phyloP scores from a whole-genome alignment of 2,888 invertebrate genomes.

The Ypsolopha scabrella region DNA sequence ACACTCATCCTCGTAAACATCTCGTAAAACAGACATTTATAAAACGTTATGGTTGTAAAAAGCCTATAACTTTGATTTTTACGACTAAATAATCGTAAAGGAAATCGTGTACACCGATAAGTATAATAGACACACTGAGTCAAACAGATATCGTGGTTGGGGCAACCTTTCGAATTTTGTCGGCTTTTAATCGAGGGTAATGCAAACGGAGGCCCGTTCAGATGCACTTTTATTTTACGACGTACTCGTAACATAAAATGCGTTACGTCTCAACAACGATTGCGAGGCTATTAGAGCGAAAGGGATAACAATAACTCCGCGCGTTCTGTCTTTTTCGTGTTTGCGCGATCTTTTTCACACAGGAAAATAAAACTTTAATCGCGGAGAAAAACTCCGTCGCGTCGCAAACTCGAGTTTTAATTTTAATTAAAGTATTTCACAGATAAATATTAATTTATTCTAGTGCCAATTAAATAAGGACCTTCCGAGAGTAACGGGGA shows the following conservation, averaged over 20 bases:
- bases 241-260: slow-evolving; percentile 64
- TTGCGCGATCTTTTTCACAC: not conserved
- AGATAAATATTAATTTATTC: not conserved
- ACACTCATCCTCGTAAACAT: slow-evolving; percentile 35
- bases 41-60: slow-evolving; percentile 68
- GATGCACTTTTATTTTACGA: slow-evolving; percentile 71
- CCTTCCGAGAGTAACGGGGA: not conserved
- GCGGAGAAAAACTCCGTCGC: not conserved
- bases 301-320: slow-evolving; percentile 19
- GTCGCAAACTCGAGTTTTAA: too few species aligned
- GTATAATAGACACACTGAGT: slow-evolving; percentile 24
- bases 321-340: slow-evolving; percentile 22
- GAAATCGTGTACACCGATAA: slow-evolving; percentile 50
- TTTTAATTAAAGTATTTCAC: too few species aligned
- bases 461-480: not conserved
- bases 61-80: slow-evolving; percentile 72
- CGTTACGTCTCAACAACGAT: slow-evolving; percentile 62
- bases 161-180: slow-evolving; percentile 26
- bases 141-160: slow-evolving; percentile 15
- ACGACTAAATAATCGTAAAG: slow-evolving; percentile 73
- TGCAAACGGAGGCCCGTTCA: slow-evolving; percentile 61
- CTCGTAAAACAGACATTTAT: slow-evolving; percentile 70
- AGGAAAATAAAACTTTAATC: not conserved
- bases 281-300: slow-evolving; percentile 36
- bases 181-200: slow-evolving; percentile 55